These are phyloP conservation scores for Augochlora pura DNA, from an alignment of 1,140 invertebrate species.

Conservation along the genomic window DNA sequence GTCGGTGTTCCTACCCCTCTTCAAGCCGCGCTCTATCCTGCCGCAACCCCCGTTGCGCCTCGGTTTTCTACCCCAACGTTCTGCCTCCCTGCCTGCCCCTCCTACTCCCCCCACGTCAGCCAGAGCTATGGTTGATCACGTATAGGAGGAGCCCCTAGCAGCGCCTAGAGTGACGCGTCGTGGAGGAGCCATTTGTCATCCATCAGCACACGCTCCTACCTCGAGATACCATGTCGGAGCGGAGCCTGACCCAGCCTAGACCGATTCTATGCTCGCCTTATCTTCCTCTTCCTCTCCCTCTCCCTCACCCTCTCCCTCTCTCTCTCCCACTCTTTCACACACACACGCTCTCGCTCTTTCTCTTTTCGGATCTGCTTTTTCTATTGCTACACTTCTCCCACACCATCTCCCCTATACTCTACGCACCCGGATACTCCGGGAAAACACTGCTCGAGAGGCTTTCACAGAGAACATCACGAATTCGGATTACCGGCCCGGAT, in stretches of 20 bases:
- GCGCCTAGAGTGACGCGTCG: slow-evolving; percentile 76
- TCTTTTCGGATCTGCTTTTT: slow-evolving; percentile 9
- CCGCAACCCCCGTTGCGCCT: slow-evolving; percentile 63
- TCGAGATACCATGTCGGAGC: slow-evolving; percentile 57
- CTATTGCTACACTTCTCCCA: neutral
- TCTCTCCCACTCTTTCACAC: neutral
- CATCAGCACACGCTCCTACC: slow-evolving; percentile 72
- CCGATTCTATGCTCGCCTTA: slow-evolving; percentile 52
- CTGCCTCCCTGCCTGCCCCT: slow-evolving; percentile 10
- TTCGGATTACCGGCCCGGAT: slow-evolving; percentile 8
- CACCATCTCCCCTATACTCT: too few relatives aligned
- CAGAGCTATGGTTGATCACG: slow-evolving; percentile 75
- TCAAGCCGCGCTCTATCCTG: slow-evolving; percentile 56
- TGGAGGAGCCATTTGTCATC: slow-evolving; percentile 79
- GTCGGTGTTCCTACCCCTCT: slow-evolving; percentile 53
- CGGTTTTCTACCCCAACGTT: slow-evolving; percentile 59
- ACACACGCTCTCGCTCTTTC: too few relatives aligned
- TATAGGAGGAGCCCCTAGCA: slow-evolving; percentile 75
- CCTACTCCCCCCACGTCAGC: slow-evolving; percentile 62
- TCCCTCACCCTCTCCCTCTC: too few relatives aligned
- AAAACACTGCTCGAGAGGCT: slow-evolving; percentile 26
- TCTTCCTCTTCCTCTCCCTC: neutral
- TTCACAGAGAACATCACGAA: slow-evolving; percentile 14
- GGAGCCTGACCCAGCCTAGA: slow-evolving; percentile 49
- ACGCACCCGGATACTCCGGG: neutral